phyloP scores from a whole-genome alignment of 2,888 invertebrate species.

The Ormia ochracea region DNA sequence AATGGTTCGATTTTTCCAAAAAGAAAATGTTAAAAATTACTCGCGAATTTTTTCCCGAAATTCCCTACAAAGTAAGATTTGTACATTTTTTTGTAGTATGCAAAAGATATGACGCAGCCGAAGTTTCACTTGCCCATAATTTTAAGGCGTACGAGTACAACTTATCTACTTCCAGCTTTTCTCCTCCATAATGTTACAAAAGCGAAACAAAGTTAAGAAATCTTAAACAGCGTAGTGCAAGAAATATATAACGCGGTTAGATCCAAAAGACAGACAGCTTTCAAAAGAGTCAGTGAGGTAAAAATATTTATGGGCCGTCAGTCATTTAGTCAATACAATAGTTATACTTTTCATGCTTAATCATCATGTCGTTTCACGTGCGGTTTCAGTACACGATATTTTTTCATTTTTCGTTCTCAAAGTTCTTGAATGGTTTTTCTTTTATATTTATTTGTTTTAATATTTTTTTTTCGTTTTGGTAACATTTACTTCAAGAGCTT shows the following conservation, averaged over 20 bases:
- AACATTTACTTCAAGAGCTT: conserved; percentile 48
- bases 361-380: conserved; percentile 44
- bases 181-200: background rate
- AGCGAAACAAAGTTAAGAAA: background rate
- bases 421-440: conserved; percentile 29
- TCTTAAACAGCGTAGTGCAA: background rate
- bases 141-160: too few species aligned
- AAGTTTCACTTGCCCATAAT: too few species aligned
- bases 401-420: conserved; percentile 5
- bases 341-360: conserved; percentile 32
- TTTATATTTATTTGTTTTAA: background rate
- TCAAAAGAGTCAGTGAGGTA: conserved; percentile 37
- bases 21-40: too few species aligned
- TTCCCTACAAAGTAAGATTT: too few species aligned
- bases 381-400: conserved; percentile 34
- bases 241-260: background rate
- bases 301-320: conserved; percentile 44
- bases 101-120: too few species aligned
- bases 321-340: conserved; percentile 41
- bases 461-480: conserved; percentile 31
- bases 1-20: too few species aligned
- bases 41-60: too few species aligned
- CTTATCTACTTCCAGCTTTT: too few species aligned
- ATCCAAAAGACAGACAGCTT: conserved; percentile 23
- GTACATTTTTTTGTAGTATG: too few species aligned